A percentile compares a stretch with the other conserved stretches of the same genome.
Evolutionary conservation across 2,113 vertebrate genomes (phyloP).

Genomic region (Cebidichthys violaceus): DNA sequence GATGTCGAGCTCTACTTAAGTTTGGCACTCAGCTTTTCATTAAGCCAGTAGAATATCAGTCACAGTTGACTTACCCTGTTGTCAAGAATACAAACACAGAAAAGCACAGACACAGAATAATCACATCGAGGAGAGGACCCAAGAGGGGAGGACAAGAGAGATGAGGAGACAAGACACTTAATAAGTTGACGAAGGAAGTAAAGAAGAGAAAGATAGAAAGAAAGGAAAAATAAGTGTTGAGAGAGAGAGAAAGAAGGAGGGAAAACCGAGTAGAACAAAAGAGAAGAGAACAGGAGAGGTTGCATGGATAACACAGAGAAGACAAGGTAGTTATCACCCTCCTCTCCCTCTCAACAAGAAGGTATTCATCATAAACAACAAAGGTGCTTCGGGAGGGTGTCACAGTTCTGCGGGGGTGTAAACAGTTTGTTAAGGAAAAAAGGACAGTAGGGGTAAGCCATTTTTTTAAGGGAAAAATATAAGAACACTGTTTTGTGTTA

Average conservation of each 20-base stretch:
- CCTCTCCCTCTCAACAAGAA: slow-evolving; percentile 55
- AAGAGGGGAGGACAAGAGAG: slow-evolving; percentile 26
- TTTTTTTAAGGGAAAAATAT: slow-evolving; percentile 55
- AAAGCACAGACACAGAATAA: slow-evolving; percentile 78
- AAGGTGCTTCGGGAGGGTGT: slow-evolving; percentile 62
- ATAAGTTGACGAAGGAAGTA: background rate
- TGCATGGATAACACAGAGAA: slow-evolving; percentile 33
- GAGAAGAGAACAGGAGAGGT: slow-evolving; percentile 1
- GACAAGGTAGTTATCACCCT: slow-evolving; percentile 50
- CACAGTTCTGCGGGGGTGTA: slow-evolving; percentile 82
- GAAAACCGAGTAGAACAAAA: background rate
- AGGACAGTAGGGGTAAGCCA: slow-evolving; percentile 56
- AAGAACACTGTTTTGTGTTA: slow-evolving; percentile 72
- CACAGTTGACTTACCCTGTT: slow-evolving; percentile 83
- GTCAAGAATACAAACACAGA: slow-evolving; percentile 80
- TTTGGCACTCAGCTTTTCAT: slow-evolving; percentile 81
- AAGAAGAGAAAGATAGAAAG: background rate
- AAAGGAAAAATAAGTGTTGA: background rate
- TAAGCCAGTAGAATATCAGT: slow-evolving; percentile 78
- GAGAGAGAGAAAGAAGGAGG: background rate
- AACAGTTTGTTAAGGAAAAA: slow-evolving; percentile 76
- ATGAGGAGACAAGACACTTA: slow-evolving; percentile 12
- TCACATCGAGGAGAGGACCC: slow-evolving; percentile 72
- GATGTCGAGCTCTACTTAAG: slow-evolving; percentile 71
- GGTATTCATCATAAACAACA: slow-evolving; percentile 63